Evolutionary conservation across 2,113 vertebrate genomes (phyloP).

Genomic region (Chlamydotis undulata): DNA sequence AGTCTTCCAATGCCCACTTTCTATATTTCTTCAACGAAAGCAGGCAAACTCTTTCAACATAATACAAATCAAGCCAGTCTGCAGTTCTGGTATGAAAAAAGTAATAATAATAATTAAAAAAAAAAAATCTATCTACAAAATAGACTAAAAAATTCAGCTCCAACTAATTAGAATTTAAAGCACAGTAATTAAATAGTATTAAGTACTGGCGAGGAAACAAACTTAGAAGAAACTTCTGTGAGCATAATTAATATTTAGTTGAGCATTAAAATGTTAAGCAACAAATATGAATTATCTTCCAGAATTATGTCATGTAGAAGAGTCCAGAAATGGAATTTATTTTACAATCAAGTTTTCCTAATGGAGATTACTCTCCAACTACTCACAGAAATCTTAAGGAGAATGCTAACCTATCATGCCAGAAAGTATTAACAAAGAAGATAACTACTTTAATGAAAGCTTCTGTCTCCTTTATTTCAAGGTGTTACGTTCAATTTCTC

Average conservation of each 20-base stretch:
- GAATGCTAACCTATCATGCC: background rate
- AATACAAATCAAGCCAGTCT: background rate
- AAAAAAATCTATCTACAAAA: background rate
- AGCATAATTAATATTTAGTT: background rate
- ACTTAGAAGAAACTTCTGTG: background rate
- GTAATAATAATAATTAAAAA: too few species aligned
- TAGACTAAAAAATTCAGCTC: background rate
- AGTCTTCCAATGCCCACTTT: background rate
- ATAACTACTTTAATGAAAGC: background rate
- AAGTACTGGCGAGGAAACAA: background rate
- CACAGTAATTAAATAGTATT: background rate
- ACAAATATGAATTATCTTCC: background rate
- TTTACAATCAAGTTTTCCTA: background rate
- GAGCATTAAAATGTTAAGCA: background rate
- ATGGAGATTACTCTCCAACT: background rate
- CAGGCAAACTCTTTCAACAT: background rate
- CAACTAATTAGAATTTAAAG: background rate
- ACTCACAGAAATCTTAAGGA: background rate
- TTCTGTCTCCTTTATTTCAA: background rate
- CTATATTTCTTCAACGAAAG: background rate
- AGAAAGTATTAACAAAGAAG: background rate
- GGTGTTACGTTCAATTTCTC: background rate
- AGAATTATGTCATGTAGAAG: rapidly evolving
- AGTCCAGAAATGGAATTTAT: background rate
- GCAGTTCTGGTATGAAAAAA: background rate